Conservation (phyloP, 2,797 vertebrate genomes). For the Apogon talboti region DNA sequence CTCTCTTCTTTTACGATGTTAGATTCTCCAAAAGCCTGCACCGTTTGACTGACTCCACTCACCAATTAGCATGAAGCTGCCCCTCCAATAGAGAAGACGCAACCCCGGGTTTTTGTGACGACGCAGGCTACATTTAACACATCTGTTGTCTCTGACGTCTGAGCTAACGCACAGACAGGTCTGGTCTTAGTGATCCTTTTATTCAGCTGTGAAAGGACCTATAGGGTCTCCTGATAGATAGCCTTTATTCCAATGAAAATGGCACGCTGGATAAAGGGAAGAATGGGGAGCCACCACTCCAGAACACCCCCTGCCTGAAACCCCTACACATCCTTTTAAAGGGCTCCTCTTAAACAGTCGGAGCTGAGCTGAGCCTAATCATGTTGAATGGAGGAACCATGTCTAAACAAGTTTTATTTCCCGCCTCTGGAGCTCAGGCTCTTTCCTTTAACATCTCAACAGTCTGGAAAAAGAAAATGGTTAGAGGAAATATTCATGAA, state of each 20-base stretch:
- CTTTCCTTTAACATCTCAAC: slow-evolving; percentile 48
- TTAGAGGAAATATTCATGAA: too few species aligned
- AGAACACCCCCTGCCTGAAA: slow-evolving; percentile 57
- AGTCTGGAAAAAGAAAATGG: slow-evolving; percentile 36
- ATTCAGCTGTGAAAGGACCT: slow-evolving; percentile 80
- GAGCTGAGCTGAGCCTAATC: slow-evolving; percentile 68
- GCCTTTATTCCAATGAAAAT: slow-evolving; percentile 88
- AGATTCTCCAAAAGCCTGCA: slow-evolving; percentile 41
- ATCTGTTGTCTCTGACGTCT: slow-evolving; percentile 86
- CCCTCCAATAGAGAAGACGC: slow-evolving; percentile 57
- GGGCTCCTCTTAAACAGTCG: slow-evolving; percentile 79
- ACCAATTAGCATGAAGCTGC: slow-evolving; percentile 81
- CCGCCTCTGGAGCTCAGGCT: slow-evolving; percentile 25
- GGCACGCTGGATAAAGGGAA: slow-evolving; percentile 68
- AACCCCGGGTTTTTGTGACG: slow-evolving; percentile 51
- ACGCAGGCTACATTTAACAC: slow-evolving; percentile 80
- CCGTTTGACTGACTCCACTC: slow-evolving; percentile 64
- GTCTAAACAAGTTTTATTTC: slow-evolving; percentile 59
- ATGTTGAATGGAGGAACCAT: slow-evolving; percentile 52
- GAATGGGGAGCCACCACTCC: slow-evolving; percentile 73
- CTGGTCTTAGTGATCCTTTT: slow-evolving; percentile 82
- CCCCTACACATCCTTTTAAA: slow-evolving; percentile 65
- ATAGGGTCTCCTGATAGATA: slow-evolving; percentile 84
- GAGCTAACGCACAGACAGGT: slow-evolving; percentile 84
- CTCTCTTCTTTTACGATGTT: slow-evolving; percentile 55